These are phyloP conservation scores for Vanessa tameamea DNA, from an alignment of 1,140 invertebrate species.

Conservation along the genomic window DNA sequence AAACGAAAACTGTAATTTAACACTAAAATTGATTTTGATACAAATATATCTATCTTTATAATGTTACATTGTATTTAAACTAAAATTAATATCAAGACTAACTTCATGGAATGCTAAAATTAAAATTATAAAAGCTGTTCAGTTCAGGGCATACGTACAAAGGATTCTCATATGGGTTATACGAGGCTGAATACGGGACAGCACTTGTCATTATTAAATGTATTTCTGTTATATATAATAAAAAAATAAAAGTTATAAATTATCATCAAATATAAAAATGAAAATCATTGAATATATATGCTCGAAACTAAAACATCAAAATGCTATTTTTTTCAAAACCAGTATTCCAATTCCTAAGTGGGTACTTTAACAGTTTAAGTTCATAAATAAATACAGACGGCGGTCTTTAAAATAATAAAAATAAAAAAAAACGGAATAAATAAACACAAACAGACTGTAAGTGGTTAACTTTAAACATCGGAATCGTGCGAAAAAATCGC, in stretches of 20 bases:
- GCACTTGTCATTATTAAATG: no score
- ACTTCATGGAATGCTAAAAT: no score
- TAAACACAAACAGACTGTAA: slow-evolving; percentile 56
- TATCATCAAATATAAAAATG: no score
- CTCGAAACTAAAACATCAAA: not conserved
- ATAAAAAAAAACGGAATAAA: slow-evolving; percentile 10
- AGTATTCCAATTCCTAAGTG: not conserved
- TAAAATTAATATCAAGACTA: no score
- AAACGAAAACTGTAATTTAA: no score
- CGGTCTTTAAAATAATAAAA: slow-evolving; percentile 17
- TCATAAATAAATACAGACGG: not conserved
- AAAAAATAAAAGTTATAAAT: not conserved
- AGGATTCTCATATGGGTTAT: no score
- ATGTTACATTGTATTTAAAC: no score
- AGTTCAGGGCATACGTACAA: no score
- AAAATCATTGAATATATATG: not conserved
- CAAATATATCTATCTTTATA: no score
- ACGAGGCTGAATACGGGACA: no score
- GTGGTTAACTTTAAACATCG: slow-evolving; percentile 51
- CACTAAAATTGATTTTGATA: no score
- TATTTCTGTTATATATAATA: not conserved
- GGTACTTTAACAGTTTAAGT: not conserved
- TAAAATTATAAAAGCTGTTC: no score
- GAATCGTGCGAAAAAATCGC: slow-evolving; percentile 65
- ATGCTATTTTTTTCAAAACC: not conserved